These are phyloP conservation scores for Varanus salvator DNA, from an alignment of 2,113 vertebrate species.

Conservation along the genomic window DNA sequence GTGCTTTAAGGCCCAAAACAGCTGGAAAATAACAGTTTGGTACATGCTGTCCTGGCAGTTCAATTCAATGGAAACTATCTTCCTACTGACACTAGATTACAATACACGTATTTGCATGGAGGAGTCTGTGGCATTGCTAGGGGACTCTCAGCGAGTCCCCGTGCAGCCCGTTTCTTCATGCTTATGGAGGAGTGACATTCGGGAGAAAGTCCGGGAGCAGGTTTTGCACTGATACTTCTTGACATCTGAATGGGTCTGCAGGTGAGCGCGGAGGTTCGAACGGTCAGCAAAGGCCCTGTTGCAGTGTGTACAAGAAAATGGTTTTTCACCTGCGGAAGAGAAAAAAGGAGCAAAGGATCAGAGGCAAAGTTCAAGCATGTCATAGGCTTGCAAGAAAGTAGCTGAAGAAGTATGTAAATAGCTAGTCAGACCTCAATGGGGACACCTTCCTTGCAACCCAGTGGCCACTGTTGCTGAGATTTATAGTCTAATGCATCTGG, in stretches of 20 bases:
- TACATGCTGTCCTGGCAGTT: neutral
- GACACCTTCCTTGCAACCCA: too few relatives aligned
- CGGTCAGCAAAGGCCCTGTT: constrained; percentile 96
- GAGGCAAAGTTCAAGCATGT: constrained; percentile 58
- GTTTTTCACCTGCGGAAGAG: constrained; percentile 87
- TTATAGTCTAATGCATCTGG: neutral
- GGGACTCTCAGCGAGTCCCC: constrained; percentile 76
- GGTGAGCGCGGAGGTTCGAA: constrained; percentile 95
- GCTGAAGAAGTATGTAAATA: neutral
- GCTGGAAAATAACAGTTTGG: neutral
- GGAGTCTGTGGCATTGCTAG: constrained; percentile 37
- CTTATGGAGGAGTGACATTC: constrained; percentile 98
- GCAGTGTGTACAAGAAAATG: constrained; percentile 95
- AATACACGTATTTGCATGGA: constrained; percentile 9
- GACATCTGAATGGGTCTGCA: constrained; percentile 97
- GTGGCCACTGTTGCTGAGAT: neutral
- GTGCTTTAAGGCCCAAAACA: neutral
- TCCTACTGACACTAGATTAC: constrained; percentile 63
- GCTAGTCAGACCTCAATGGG: too few relatives aligned
- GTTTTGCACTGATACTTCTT: constrained; percentile 96
- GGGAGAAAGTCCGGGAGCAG: constrained; percentile 96
- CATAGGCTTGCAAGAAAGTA: constrained; percentile 25
- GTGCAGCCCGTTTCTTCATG: constrained; percentile 90
- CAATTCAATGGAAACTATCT: constrained; percentile 49
- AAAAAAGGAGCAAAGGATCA: constrained; percentile 59